Evolutionary conservation across 92 coral and sea anemone species (phyloP), one percentile per base, ranked within the genome.

Genomic region (Chrysogorgia sp.): DNA sequence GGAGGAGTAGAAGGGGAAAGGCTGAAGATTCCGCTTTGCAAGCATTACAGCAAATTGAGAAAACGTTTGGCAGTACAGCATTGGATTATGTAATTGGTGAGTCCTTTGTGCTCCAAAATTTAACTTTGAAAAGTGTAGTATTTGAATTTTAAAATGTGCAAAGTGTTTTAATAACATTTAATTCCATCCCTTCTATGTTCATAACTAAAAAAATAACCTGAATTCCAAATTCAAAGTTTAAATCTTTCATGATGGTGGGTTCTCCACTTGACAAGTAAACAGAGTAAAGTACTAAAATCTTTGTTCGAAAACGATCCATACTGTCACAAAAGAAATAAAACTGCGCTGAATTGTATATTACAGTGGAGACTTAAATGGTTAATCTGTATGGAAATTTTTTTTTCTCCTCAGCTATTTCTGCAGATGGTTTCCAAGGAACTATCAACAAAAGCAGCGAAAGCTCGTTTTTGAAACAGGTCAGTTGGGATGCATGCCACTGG

Each of bases 401-500:
- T 25, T n/a, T 58, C 1, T 17, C 33, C 33, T 60, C 30, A 63
- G 70, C 45, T 34, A 48, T 63, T 32, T 63, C 70, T 32, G 70
- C 70, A 1, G 70, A 63, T 0, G 45, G 70, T 12, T 63, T 63
- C 25, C 43, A 1, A 3, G 1, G n/a, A 34, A 63, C 70, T 63
- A 30, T 63, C 0, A 63, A 1, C 48, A 9, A 32, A 7, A 34
- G 33, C 6, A 29, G n/a, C 15, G 52, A 21, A 32, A 63, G 34
- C 23, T 63, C 21, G 21, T 63, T 63, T 34, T 9, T 63, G 2
- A 63, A 21, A 26, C 70, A 63, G 21, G 70, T 63, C 1, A 0
- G 25, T 32, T 63, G 70, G 70, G 70, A 63, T 63, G 24, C 70
- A 31, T 63, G 45, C 0, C 45, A 63, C 12, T 63, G 70, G 70